phyloP scores from a whole-genome alignment of 2,888 invertebrate species.

The Lepetodrilus schrolli region DNA sequence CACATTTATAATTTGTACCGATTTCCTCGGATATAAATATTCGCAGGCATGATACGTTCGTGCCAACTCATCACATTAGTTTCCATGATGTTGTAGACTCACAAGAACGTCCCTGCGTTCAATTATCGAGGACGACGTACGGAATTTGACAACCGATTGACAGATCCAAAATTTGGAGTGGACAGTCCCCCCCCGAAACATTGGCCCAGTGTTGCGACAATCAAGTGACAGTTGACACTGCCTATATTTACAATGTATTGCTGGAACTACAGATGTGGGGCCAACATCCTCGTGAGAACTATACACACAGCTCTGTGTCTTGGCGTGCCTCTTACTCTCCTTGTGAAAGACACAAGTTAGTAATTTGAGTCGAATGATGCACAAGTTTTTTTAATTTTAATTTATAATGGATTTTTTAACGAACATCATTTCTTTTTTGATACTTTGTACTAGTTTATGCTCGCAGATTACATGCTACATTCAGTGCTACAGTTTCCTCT shows the following conservation, averaged over 20 bases:
- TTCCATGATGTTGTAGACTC: too few species aligned
- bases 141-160: background rate
- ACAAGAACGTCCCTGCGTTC: background rate
- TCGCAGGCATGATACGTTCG: background rate
- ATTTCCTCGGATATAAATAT: background rate
- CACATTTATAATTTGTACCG: background rate
- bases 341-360: slow-evolving; percentile 63
- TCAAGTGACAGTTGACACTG: background rate
- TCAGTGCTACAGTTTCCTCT: too few species aligned
- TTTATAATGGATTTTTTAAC: background rate
- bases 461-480: too few species aligned
- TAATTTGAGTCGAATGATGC: background rate
- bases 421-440: too few species aligned
- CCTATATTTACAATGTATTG: background rate
- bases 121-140: background rate
- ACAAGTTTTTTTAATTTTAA: background rate
- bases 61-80: too few species aligned
- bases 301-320: slow-evolving; percentile 61
- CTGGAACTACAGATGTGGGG: slow-evolving; percentile 42
- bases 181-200: too few species aligned
- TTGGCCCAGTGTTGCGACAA: background rate
- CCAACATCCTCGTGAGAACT: slow-evolving; percentile 54
- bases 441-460: too few species aligned
- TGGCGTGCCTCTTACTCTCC: slow-evolving; percentile 57
- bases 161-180: background rate